These are phyloP conservation scores for Drosophila buzzatii DNA, from an alignment of 2,888 invertebrate species.

Conservation along the genomic window DNA sequence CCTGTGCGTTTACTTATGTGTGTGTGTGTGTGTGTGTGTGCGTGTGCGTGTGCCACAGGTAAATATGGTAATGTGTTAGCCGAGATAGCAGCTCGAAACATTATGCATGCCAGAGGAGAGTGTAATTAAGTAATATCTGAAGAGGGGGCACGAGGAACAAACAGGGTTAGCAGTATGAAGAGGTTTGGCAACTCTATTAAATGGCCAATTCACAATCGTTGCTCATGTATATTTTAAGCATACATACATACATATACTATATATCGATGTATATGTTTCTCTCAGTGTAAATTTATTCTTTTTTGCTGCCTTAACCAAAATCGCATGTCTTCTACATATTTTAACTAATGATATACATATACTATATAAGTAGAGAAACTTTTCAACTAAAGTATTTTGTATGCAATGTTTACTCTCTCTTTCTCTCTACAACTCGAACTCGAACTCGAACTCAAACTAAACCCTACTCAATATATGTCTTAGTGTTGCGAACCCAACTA, in stretches of 20 bases:
- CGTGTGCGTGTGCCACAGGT: conserved; percentile 47
- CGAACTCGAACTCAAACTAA: conserved; percentile 32
- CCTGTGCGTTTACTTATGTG: conserved; percentile 40
- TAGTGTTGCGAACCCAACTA: conserved; percentile 70
- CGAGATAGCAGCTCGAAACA: conserved; percentile 30
- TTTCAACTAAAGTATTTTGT: conserved; percentile 76
- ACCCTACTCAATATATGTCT: conserved; percentile 37
- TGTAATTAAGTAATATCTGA: conserved; percentile 68
- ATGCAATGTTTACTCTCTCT: conserved; percentile 78
- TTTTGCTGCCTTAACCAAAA: conserved; percentile 60
- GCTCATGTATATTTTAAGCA: conserved; percentile 71
- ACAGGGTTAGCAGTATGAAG: background rate
- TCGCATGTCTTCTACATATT: conserved; percentile 56
- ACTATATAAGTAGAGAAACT: conserved; percentile 67
- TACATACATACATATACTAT: conserved; percentile 5
- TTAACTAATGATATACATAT: conserved; percentile 14
- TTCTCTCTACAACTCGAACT: conserved; percentile 60
- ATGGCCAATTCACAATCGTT: conserved; percentile 55
- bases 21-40: conserved; percentile 46
- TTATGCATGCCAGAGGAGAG: conserved; percentile 44
- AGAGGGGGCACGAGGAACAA: background rate
- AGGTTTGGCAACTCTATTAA: conserved; percentile 11
- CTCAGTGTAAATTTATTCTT: conserved; percentile 56
- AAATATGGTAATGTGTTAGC: conserved; percentile 72
- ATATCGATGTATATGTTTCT: conserved; percentile 28